Evolutionary conservation across 2,888 invertebrate species (phyloP).

Genomic region (Aphidius colemani): DNA sequence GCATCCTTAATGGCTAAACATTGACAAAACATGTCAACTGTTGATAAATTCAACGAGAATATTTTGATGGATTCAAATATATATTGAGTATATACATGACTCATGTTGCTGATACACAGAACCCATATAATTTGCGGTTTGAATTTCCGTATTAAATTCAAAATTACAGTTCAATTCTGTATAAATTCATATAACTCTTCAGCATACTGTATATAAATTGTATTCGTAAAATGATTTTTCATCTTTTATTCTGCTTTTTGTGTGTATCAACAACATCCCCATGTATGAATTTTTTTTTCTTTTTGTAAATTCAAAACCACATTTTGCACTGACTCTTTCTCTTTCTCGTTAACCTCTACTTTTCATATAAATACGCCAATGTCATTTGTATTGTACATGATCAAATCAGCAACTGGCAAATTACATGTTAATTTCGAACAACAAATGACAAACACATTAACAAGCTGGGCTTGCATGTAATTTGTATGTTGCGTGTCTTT

Average conservation of each 20-base stretch:
- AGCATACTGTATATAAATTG: too few relatives aligned
- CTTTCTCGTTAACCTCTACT: too few relatives aligned
- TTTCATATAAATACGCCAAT: too few relatives aligned
- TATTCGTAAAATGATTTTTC: too few relatives aligned
- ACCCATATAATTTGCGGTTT: constrained; percentile 9
- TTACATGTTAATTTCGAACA: constrained; percentile 13
- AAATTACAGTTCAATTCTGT: too few relatives aligned
- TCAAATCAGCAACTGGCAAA: constrained; percentile 24
- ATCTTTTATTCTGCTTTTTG: too few relatives aligned
- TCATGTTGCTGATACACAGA: constrained; percentile 5
- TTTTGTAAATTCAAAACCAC: not conserved
- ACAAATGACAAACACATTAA: constrained; percentile 5
- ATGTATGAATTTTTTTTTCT: too few relatives aligned
- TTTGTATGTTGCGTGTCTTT: constrained; percentile 12
- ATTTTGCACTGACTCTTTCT: too few relatives aligned
- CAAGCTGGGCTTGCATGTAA: not conserved
- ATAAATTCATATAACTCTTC: too few relatives aligned
- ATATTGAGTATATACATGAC: constrained; percentile 3
- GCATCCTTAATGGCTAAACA: constrained; percentile 15
- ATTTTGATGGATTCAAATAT: too few relatives aligned
- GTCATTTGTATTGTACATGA: constrained; percentile 9
- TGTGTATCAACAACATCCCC: too few relatives aligned
- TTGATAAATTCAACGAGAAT: constrained; percentile 9
- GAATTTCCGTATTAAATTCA: not conserved
- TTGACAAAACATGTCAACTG: constrained; percentile 19